A percentile compares a stretch with the other conserved stretches of the same genome.
phyloP scores from a whole-genome alignment of 2,797 vertebrate species.

The Eurystomus glaucurus region DNA sequence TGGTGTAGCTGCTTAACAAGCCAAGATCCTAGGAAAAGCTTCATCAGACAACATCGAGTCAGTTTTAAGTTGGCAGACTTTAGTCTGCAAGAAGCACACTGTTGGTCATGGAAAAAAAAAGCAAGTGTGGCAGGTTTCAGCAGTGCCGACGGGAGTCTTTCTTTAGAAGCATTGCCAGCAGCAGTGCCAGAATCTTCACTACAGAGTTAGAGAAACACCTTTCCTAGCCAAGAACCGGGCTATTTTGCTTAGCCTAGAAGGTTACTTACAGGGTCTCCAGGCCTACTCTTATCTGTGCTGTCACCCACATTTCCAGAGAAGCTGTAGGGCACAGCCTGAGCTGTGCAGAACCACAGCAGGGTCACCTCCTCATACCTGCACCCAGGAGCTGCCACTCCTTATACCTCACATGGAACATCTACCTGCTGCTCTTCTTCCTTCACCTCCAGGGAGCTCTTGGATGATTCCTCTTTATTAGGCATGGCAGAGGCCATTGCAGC shows the following conservation, averaged over 20 bases:
- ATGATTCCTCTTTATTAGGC: not conserved
- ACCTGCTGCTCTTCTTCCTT: conserved; percentile 16
- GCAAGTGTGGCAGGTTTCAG: not conserved
- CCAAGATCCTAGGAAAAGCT: not conserved
- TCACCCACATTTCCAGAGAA: not conserved
- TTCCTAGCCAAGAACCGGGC: not conserved
- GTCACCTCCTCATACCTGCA: too few relatives aligned
- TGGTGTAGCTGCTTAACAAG: not conserved
- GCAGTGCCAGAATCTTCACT: not conserved
- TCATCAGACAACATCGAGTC: not conserved
- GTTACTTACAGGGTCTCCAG: not conserved
- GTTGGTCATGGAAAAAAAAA: not conserved
- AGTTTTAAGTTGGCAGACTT: not conserved
- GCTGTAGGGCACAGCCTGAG: not conserved
- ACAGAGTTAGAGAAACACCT: fast-evolving
- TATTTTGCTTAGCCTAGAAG: not conserved
- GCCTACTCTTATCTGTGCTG: fast-evolving
- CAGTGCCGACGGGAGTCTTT: not conserved
- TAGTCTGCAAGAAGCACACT: not conserved
- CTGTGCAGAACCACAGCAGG: not conserved
- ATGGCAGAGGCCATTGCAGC: conserved; percentile 28
- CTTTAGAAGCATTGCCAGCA: not conserved
- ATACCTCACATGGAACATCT: not conserved
- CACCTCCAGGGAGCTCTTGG: not conserved
- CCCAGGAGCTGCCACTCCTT: not conserved